Percentiles rank a stretch among this genome's conserved stretches.
These are phyloP conservation scores for Druceiella hillmani DNA, from an alignment of 2,888 invertebrate species.

Conservation along the genomic window DNA sequence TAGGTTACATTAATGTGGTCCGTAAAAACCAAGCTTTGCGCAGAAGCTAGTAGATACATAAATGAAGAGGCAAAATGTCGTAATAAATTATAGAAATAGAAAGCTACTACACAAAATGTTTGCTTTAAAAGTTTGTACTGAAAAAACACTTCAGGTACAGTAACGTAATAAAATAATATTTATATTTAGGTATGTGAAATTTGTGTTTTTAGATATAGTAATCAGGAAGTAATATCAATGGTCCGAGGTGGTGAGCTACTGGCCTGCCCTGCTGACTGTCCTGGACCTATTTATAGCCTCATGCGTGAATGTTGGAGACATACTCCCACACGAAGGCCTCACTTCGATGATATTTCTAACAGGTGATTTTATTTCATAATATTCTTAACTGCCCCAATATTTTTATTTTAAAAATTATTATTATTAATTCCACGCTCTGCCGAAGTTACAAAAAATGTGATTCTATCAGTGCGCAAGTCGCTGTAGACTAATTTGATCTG, in stretches of 20 bases:
- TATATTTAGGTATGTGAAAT: conserved; percentile 7
- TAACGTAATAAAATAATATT: too few relatives aligned
- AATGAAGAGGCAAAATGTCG: too few relatives aligned
- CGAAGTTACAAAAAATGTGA: conserved; percentile 3
- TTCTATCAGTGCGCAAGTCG: too few relatives aligned
- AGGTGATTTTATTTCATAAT: too few relatives aligned
- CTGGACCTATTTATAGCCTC: conserved; percentile 84
- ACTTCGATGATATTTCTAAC: conserved; percentile 86
- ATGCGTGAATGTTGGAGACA: conserved; percentile 99
- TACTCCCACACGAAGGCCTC: conserved; percentile 83
- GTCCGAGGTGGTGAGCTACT: conserved; percentile 90
- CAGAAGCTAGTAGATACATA: too few relatives aligned
- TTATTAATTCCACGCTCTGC: neutral
- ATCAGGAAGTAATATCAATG: conserved; percentile 97
- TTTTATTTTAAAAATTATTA: neutral
- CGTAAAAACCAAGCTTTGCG: too few relatives aligned
- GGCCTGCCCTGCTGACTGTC: conserved; percentile 89
- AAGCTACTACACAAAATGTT: too few relatives aligned
- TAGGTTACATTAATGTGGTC: too few relatives aligned
- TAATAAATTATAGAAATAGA: too few relatives aligned
- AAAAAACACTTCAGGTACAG: too few relatives aligned
- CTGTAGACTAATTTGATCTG: too few relatives aligned
- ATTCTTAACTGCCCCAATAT: neutral
- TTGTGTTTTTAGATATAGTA: conserved; percentile 70
- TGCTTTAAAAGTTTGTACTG: too few relatives aligned